phyloP scores from a whole-genome alignment of 2,797 vertebrate genomes.

The Nyctibius grandis region DNA sequence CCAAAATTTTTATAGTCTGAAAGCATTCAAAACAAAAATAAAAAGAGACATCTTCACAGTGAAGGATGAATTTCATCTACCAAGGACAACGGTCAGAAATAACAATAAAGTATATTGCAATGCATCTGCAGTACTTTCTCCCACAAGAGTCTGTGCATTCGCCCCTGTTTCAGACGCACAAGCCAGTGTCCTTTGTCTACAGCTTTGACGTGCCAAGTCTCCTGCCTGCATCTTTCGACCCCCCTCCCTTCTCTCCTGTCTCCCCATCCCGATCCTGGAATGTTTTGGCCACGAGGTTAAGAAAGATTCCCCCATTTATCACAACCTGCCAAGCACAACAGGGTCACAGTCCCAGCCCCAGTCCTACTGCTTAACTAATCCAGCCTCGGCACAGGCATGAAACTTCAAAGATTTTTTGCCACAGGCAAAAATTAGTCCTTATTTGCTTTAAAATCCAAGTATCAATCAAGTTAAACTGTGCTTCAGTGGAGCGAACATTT shows the following conservation, averaged over 20 bases:
- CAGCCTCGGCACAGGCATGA: conserved; percentile 40
- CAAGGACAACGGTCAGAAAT: not conserved
- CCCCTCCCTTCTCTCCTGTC: not conserved
- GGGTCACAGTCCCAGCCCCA: conserved; percentile 59
- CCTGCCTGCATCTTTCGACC: not conserved
- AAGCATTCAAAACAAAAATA: not conserved
- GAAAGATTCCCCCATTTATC: conserved; percentile 73
- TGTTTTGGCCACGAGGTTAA: conserved; percentile 72
- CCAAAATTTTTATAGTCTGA: not conserved
- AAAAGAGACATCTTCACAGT: not conserved
- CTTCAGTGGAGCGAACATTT: not conserved
- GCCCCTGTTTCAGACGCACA: not conserved
- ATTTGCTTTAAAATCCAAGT: conserved; percentile 64
- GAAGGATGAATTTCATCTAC: not conserved
- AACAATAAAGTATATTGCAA: not conserved
- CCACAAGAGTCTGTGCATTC: not conserved
- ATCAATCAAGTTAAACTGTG: conserved; percentile 64
- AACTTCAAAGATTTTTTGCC: conserved; percentile 73
- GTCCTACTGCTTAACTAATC: conserved; percentile 62
- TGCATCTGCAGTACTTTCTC: not conserved
- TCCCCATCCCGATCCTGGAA: conserved; percentile 62
- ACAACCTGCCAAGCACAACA: conserved; percentile 72
- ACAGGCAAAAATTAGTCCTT: conserved; percentile 66
- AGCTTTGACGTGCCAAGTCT: not conserved
- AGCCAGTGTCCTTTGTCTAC: not conserved